A percentile compares a stretch with the other conserved stretches of the same genome.
phyloP scores from a whole-genome alignment of 2,113 vertebrate species.

The Bolborhynchus lineola region DNA sequence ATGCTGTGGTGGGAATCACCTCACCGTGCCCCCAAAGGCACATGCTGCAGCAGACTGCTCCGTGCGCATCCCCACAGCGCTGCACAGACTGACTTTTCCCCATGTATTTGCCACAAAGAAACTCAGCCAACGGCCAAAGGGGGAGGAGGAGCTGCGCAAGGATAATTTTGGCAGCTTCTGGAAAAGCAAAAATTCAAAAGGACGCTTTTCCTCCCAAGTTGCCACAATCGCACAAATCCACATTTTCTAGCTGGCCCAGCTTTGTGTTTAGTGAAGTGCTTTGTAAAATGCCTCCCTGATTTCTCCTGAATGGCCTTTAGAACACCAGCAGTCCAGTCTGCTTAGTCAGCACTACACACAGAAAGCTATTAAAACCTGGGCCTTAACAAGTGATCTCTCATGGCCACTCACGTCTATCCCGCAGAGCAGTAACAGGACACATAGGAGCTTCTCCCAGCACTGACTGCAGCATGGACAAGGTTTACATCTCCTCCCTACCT shows the following conservation, averaged over 20 bases:
- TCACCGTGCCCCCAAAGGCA: background rate
- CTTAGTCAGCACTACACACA: background rate
- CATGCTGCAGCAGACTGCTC: background rate
- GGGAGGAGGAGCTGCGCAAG: background rate
- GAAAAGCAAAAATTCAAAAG: background rate
- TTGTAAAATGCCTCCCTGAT: background rate
- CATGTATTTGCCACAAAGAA: background rate
- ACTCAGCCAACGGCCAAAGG: background rate
- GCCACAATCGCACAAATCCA: background rate
- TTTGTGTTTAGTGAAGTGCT: background rate
- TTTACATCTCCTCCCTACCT: background rate
- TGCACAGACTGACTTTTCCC: rapidly evolving
- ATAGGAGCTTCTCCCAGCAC: background rate
- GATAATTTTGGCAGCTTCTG: background rate
- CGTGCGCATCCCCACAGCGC: rapidly evolving
- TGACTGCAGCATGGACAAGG: background rate
- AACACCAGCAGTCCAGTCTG: background rate
- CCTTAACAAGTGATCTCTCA: background rate
- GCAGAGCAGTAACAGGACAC: background rate
- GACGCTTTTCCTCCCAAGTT: rapidly evolving
- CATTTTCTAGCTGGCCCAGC: background rate
- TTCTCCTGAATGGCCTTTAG: background rate
- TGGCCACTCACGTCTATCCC: background rate
- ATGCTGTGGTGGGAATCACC: background rate
- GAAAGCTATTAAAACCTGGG: background rate